A percentile compares a stretch with the other conserved stretches of the same genome.
Evolutionary conservation across 2,888 invertebrate species (phyloP).

Genomic region (Euspilapteryx auroguttella): DNA sequence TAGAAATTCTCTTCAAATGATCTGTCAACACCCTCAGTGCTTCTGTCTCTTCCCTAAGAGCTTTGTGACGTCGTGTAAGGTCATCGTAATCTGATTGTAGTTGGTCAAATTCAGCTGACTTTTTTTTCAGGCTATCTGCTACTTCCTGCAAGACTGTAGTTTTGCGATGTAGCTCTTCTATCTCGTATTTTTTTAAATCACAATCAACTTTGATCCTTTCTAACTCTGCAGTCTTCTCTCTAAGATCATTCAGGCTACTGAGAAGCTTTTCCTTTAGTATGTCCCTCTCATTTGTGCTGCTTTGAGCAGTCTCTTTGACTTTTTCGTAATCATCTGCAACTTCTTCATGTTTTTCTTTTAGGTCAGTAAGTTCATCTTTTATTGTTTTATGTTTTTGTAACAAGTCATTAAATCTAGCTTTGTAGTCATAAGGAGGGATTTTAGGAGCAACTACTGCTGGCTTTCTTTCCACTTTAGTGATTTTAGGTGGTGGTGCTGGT

Average conservation of each 20-base stretch:
- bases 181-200: slow-evolving; percentile 40
- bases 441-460: slow-evolving; percentile 45
- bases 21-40: slow-evolving; percentile 36
- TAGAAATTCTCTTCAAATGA: slow-evolving; percentile 38
- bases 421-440: slow-evolving; percentile 66
- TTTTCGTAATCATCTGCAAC: slow-evolving; percentile 54
- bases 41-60: slow-evolving; percentile 41
- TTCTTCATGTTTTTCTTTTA: slow-evolving; percentile 54
- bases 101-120: slow-evolving; percentile 31
- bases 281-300: slow-evolving; percentile 26
- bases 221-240: slow-evolving; percentile 27
- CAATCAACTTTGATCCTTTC: slow-evolving; percentile 38
- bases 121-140: slow-evolving; percentile 34
- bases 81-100: slow-evolving; percentile 32
- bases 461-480: slow-evolving; percentile 36
- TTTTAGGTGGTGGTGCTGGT: slow-evolving; percentile 22
- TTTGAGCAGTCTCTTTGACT: slow-evolving; percentile 32
- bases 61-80: slow-evolving; percentile 32
- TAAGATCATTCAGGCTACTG: slow-evolving; percentile 28
- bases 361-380: slow-evolving; percentile 49
- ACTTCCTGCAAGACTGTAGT: slow-evolving; percentile 40
- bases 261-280: slow-evolving; percentile 35
- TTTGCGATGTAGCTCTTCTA: slow-evolving; percentile 38
- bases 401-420: slow-evolving; percentile 65
- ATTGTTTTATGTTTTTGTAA: slow-evolving; percentile 60